phyloP scores from a whole-genome alignment of 2,113 vertebrate species.

The Ailuropoda melanoleuca region DNA sequence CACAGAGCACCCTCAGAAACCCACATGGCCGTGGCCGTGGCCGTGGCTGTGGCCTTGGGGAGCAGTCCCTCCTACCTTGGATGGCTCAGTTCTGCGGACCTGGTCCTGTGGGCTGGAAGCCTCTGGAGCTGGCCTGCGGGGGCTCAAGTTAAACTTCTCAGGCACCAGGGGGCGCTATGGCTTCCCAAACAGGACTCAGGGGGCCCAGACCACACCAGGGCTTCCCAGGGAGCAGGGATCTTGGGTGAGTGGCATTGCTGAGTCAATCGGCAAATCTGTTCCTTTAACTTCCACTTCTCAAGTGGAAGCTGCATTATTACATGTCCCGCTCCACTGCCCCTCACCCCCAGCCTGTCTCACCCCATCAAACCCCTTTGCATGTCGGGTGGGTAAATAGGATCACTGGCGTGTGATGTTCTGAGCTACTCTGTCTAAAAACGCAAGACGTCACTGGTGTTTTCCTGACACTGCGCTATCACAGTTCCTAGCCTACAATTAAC shows the following conservation, averaged over 20 bases:
- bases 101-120: background rate
- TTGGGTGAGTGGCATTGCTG: background rate
- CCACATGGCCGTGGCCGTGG: rapidly evolving
- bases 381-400: background rate
- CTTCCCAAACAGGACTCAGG: too few species aligned
- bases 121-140: rapidly evolving
- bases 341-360: background rate
- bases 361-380: background rate
- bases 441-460: background rate
- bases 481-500: background rate
- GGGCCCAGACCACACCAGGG: too few species aligned
- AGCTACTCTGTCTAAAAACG: background rate
- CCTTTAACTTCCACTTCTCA: background rate
- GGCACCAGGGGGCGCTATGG: background rate
- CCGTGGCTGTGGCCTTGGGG: rapidly evolving
- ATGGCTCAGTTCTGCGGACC: background rate
- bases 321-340: background rate
- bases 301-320: background rate
- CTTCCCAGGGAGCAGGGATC: background rate
- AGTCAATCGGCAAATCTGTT: background rate
- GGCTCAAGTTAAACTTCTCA: background rate
- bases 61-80: background rate
- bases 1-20: background rate
- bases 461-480: background rate
- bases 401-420: background rate